A percentile compares a stretch with the other conserved stretches of the same genome.
Evolutionary conservation across 1,140 invertebrate genomes (phyloP).

Genomic region (Ips nitidus): DNA sequence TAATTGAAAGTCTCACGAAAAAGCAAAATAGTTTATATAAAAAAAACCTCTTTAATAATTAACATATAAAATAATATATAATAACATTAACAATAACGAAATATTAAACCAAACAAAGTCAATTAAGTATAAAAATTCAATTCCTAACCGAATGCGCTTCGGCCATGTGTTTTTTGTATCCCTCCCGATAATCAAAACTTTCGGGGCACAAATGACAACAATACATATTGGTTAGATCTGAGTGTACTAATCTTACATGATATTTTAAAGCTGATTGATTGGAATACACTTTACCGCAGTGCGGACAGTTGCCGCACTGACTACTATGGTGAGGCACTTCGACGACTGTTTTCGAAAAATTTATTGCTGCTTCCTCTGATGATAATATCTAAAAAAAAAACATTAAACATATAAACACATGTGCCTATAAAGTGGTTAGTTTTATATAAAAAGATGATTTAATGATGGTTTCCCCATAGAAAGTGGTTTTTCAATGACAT

Average conservation of each 20-base stretch:
- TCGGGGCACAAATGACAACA: conserved; percentile 67
- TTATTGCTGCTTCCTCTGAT: conserved; percentile 35
- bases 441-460: no score
- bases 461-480: no score
- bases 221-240: conserved; percentile 63
- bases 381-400: conserved; percentile 25
- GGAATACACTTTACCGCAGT: conserved; percentile 60
- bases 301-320: conserved; percentile 65
- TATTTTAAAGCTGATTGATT: conserved; percentile 70
- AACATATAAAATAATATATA: conserved; percentile 33
- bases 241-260: conserved; percentile 68
- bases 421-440: neutral
- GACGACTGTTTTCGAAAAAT: conserved; percentile 33
- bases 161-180: conserved; percentile 67
- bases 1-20: no score
- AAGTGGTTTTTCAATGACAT: no score
- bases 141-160: conserved; percentile 63
- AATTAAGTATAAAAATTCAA: conserved; percentile 40
- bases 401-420: conserved; percentile 2
- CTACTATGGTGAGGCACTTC: conserved; percentile 56
- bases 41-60: conserved; percentile 26
- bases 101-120: conserved; percentile 15
- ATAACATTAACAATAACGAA: conserved; percentile 26
- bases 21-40: no score
- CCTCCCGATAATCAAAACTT: conserved; percentile 64